Evolutionary conservation across 2,797 vertebrate species (phyloP).

Genomic region (Crypturellus tataupa): DNA sequence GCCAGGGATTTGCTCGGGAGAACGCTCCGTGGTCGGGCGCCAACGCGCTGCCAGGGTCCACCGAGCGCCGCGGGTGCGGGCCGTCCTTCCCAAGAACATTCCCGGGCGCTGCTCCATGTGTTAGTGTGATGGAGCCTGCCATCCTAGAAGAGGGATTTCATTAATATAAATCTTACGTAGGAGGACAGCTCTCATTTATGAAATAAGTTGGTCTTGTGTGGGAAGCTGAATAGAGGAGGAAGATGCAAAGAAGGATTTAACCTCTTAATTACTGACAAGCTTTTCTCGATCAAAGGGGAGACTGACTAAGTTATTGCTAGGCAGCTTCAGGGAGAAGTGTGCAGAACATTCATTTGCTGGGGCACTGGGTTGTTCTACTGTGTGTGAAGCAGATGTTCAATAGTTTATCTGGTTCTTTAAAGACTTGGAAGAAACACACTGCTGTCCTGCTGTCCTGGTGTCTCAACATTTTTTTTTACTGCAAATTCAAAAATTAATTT

Average conservation of each 20-base stretch:
- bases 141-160: conserved; percentile 33
- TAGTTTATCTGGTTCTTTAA: not conserved
- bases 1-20: not conserved
- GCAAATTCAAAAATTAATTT: not conserved
- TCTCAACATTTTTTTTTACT: not conserved
- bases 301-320: not conserved
- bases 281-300: not conserved
- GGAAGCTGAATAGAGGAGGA: conserved; percentile 61
- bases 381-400: not conserved
- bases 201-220: conserved; percentile 55
- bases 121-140: conserved; percentile 23
- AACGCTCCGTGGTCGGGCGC: not conserved
- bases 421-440: not conserved
- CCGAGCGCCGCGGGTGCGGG: too few species aligned
- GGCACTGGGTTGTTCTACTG: not conserved
- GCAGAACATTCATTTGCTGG: not conserved
- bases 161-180: conserved; percentile 57
- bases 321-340: not conserved
- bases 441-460: not conserved
- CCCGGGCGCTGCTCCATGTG: not conserved
- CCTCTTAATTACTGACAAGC: not conserved
- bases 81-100: not conserved
- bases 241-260: conserved; percentile 51
- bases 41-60: not conserved
- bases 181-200: conserved; percentile 73